Base-by-base conservation (phyloP, 1,140 invertebrate genomes). In the Drosophila funebris region DNA sequence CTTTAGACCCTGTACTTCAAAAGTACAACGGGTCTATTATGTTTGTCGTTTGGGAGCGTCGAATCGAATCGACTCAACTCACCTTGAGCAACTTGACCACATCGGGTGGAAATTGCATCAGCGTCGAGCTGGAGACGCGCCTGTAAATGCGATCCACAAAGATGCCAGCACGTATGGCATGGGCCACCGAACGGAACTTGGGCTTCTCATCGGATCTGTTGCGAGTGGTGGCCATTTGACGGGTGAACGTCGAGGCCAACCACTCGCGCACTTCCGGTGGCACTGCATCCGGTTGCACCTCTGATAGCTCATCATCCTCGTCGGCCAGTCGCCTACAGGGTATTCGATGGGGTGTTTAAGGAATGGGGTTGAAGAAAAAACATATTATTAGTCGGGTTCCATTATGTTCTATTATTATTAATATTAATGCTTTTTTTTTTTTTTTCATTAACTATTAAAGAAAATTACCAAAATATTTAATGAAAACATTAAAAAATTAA, bases 81-180 rank as follows among this genome's bases (percentile, higher is more conserved):
- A 98, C 98, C 95, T 98, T 98, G 57, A 99, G 94, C 62, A 97
- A 94, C 92, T 95, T 94, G 22, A 96, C 95, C 57, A 98, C 96
- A 91, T 98, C 96, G 36, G 95, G 94, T 13, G 97, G 97, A 91
- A 99, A 97, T 92, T 97, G 96, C 94, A 97, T 96, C 9, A 97
- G 94, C 14, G 96, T 95, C 1, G 96, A 95, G 90, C 95, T 97
- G 73, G 96, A 97, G 67, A 98, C 96, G 71, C 97, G 94, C 76
- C 98, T 94, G 92, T 98, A 99, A 88, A 99, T 98, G 78, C 97
- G 95, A 92, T 99, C 98, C 73, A 99, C 98, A 93, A 99, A 98
- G 81, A 99, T 98, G 18, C 98, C 98, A 1, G 98, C 98, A 11
- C 98, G 93, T 77, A 99, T 99, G 63, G 98, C 98, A 90, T 99